Evolutionary conservation across 37 sponge, comb jelly and placozoan genomes (phyloP), one percentile per base, ranked within the genome.

Genomic region (Hexactinellida sp.): DNA sequence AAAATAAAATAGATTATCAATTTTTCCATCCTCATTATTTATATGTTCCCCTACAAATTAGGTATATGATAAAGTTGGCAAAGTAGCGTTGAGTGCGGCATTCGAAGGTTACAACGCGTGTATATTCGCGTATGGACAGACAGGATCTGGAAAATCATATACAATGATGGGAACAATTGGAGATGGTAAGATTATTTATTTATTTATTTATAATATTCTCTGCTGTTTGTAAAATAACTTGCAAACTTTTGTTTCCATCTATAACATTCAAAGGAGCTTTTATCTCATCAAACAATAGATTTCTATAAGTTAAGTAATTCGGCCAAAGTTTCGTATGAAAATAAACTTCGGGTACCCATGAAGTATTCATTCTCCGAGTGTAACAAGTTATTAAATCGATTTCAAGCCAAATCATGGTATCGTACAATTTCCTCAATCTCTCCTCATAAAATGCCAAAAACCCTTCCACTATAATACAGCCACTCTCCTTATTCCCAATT

Each of bases 81-180:
- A 38, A 19, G 88, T 89, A 10, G 93, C 92, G 84, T 37, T 94
- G 41, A 30, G 89, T 52, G 85, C 89, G 28, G 91, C 91, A 0
- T 90, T 92, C 38, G 88, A 92, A 38, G 95, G 95, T 28, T 94
- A 94, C 90, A 94, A 94, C 38, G 85, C 89, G 0, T 94, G 95
- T 88, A 85, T 94, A 38, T 94, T 94, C 89, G 95, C 95, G 9
- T 94, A 94, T 55, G 95, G 95, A 0, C 95, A 94, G 63, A 94
- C 95, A 32, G 95, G 95, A 32, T 92, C 93, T 37, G 95, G 95
- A 19, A 94, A 94, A 82, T 91, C 95, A 1, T 91, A 92, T 85
- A 94, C 95, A 23, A 94, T 94, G 95, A 94, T 92, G 91, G 95
- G 95, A 76, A 84, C 84, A 37, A 54, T 86, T 32, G 76, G 76